Evolutionary conservation across 2,888 invertebrate species (phyloP), one percentile per base, ranked within the genome.

Genomic region (Branchellion lobata): DNA sequence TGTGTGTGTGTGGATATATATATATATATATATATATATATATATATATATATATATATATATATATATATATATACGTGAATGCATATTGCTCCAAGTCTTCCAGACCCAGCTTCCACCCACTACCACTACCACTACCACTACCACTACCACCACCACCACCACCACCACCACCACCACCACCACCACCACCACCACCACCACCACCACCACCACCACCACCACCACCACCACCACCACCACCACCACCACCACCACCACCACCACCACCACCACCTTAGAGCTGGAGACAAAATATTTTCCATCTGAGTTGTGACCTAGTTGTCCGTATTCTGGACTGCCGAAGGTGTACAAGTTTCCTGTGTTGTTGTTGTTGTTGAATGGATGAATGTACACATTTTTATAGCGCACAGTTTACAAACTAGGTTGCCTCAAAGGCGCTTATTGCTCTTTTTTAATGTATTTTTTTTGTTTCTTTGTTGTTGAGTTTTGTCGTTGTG

Each of bases 251-350:
- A n/a, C 31, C 8, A 3, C 2, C 21, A 24, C 61, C 5, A 5
- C 5, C 31, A 69, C 18, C 2, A 3, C 3, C 14, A 31, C 27
- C 3, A 3, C 3, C 85, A 96, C 89, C 86, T 94, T 95, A 53
- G 93, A 95, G 82, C 92, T 93, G 21, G 93, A 94, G 80, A 94
- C 92, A 88, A 96, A 95, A 87, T 94, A 96, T 87, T 95, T 94
- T 31, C 96, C 96, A 87, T 96, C 96, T 0, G 95, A 94, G 87
- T 96, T 96, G 88, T 96, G 95, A 33, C 96, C 92, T 73, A 95
- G 87, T 85, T 95, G 95, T 0, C 96, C 96, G 86, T 93, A 94
- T 85, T 96, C 96, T 0, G 96, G 96, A 84, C 93, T 90, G 0
- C 96, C 96, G 86, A 96, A 96, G 0, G 95, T 93, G 87, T 94